Percentiles rank a stretch among this genome's conserved stretches.
phyloP scores from a whole-genome alignment of 2,797 vertebrate species.

The Coranthus polyacanthus region DNA sequence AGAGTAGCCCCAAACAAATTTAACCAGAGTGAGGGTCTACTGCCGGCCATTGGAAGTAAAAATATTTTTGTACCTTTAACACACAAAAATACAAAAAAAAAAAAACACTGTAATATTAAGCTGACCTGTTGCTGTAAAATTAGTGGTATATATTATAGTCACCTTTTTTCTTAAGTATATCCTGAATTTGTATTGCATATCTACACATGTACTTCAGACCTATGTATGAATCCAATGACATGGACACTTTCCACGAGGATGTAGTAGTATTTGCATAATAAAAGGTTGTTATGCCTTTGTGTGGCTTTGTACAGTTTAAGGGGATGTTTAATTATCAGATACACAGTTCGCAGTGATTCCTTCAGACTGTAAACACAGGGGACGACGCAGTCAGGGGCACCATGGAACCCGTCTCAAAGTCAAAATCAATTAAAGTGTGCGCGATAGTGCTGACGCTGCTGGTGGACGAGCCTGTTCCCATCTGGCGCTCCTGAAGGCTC shows the following conservation, averaged over 20 bases:
- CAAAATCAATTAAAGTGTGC: conserved; percentile 86
- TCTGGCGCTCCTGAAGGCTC: conserved; percentile 87
- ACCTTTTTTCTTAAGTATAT: background rate
- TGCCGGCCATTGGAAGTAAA: background rate
- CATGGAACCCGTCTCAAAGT: conserved; percentile 90
- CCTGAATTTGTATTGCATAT: background rate
- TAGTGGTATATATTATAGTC: background rate
- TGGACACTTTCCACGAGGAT: background rate
- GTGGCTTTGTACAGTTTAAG: background rate
- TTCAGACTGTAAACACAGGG: conserved; percentile 78
- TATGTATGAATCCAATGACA: background rate
- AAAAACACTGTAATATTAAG: background rate
- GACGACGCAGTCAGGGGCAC: conserved; percentile 85
- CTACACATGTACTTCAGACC: background rate
- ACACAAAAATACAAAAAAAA: background rate
- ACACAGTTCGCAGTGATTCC: conserved; percentile 21
- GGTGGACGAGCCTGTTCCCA: conserved; percentile 83
- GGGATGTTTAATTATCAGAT: background rate
- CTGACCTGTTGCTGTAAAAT: background rate
- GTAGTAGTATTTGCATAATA: background rate
- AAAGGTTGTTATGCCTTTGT: background rate
- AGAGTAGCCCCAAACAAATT: conserved; percentile 5
- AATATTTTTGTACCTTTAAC: background rate
- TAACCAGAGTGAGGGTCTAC: background rate
- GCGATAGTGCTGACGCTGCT: conserved; percentile 85